Evolutionary conservation across 1,140 invertebrate species (phyloP), one percentile per base, ranked within the genome.

Genomic region (Phortica variegata): DNA sequence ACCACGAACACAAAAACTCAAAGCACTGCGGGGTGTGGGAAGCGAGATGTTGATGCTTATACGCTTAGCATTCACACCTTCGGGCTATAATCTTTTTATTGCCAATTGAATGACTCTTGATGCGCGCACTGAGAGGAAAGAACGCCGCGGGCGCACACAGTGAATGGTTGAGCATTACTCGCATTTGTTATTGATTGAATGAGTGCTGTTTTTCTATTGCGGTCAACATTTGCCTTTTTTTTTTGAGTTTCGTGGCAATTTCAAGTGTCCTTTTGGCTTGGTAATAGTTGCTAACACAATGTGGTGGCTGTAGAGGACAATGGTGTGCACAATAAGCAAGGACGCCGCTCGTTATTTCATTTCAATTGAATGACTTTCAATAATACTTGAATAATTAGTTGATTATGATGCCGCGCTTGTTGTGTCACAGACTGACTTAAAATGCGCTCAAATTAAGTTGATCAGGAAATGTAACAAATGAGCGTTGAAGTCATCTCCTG

Each of bases 31-130:
- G 49, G 31, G 44, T 52, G 45, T 20, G 43, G 21, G 16, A 9
- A 31, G 21, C 16, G 20, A n/a, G 40, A 9, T 33, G 33, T 19
- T 32, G 34, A 52, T 29, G 21, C 36, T 38, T 36, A 10, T 21
- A 29, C 62, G 53, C 39, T 47, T 55, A 60, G 54, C 62, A 59
- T 70, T 70, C 60, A 65, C 68, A 68, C 68, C 68, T 72, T 72
- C 62, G 53, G 63, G 68, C 68, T 58, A 65, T 68, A 72, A 71
- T 72, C 60, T 72, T 68, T 72, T 72, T 72, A 72, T 72, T 72
- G 61, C 62, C 62, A 65, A 60, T 72, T 72, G 53, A 72, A 58
- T 72, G 58, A 56, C 56, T 72, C 60, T 71, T 68, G 54, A 57
- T 54, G 54, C 40, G 41, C 5, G 5, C 23, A 26, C 5, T 6